Conservation (phyloP, 2,888 invertebrate species). For the Archips crataeganus region DNA sequence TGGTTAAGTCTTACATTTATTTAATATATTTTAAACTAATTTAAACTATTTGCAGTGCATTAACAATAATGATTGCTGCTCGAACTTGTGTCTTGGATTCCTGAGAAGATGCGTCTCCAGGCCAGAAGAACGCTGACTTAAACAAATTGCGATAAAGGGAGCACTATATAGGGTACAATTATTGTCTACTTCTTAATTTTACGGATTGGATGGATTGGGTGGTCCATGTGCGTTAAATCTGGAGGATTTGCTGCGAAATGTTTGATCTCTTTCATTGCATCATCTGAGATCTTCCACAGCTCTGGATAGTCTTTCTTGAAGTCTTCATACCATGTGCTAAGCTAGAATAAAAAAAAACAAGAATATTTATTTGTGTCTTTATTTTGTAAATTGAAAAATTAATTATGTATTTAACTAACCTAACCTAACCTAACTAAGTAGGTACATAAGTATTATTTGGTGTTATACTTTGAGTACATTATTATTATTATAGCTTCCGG, state of each 20-base stretch:
- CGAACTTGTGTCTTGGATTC: slow-evolving; percentile 65
- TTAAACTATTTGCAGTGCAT: slow-evolving; percentile 60
- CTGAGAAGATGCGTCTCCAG: slow-evolving; percentile 67
- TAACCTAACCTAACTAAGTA: too few relatives aligned
- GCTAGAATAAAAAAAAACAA: slow-evolving; percentile 52
- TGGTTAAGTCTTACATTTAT: slow-evolving; percentile 2
- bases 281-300: slow-evolving; percentile 89
- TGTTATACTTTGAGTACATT: too few relatives aligned
- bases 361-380: slow-evolving; percentile 3
- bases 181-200: slow-evolving; percentile 69
- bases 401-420: too few relatives aligned
- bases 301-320: slow-evolving; percentile 89
- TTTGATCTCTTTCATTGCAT: slow-evolving; percentile 89
- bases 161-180: neutral
- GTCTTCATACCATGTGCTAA: slow-evolving; percentile 89
- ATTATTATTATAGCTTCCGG: too few relatives aligned
- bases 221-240: slow-evolving; percentile 88
- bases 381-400: neutral
- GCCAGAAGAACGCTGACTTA: slow-evolving; percentile 44
- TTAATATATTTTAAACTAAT: slow-evolving; percentile 25
- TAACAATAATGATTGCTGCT: slow-evolving; percentile 67
- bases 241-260: slow-evolving; percentile 90
- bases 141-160: neutral
- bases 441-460: too few relatives aligned
- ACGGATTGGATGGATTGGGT: slow-evolving; percentile 90